These are phyloP conservation scores for Charaxes varanes DNA, from an alignment of 1,140 invertebrate species.

Conservation along the genomic window DNA sequence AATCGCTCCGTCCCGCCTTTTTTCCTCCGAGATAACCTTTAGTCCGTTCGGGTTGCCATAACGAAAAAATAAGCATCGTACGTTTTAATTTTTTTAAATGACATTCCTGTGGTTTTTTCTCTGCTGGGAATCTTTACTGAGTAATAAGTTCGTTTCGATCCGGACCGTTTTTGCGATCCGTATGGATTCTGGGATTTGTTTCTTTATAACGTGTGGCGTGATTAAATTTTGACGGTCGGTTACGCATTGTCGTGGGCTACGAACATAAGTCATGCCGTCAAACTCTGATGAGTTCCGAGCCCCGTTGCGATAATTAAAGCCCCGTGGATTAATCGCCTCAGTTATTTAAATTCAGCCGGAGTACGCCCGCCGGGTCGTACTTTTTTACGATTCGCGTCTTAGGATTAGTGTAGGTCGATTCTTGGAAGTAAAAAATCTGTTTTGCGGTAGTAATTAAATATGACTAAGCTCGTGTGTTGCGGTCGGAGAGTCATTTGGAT, in stretches of 20 bases:
- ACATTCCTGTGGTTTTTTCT: conserved; percentile 71
- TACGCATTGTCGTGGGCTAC: conserved; percentile 33
- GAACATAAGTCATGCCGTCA: conserved; percentile 43
- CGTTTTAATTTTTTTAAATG: conserved; percentile 72
- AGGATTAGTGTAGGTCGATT: conserved; percentile 56
- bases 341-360: conserved; percentile 54
- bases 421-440: conserved; percentile 52
- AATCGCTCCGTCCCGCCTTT: conserved; percentile 71
- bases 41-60: conserved; percentile 63
- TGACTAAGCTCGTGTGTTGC: conserved; percentile 31
- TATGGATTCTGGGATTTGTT: conserved; percentile 49
- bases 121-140: conserved; percentile 52
- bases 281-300: conserved; percentile 45
- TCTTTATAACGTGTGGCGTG: conserved; percentile 28
- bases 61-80: conserved; percentile 61
- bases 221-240: conserved; percentile 37
- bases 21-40: conserved; percentile 71
- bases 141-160: conserved; percentile 56
- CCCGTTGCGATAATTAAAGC: conserved; percentile 55
- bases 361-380: conserved; percentile 35
- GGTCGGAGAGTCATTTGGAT: conserved; percentile 13
- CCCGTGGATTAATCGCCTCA: conserved; percentile 52
- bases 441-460: conserved; percentile 40
- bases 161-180: conserved; percentile 56
- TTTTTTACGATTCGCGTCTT: conserved; percentile 54